Evolutionary conservation across 2,113 vertebrate species (phyloP), one percentile per base, ranked within the genome.

Genomic region (Pungitius pungitius): DNA sequence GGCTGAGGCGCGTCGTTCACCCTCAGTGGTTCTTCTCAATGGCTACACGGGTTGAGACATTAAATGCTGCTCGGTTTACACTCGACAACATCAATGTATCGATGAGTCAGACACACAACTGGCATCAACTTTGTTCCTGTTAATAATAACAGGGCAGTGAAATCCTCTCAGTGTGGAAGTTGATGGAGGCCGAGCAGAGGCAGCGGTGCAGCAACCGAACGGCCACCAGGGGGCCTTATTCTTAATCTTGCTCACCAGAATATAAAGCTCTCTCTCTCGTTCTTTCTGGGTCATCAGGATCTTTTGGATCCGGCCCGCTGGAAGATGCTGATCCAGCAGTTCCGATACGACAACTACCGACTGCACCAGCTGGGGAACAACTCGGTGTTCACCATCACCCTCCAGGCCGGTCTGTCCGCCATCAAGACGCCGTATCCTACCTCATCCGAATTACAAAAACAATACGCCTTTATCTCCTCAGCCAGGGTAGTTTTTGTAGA

Each of bases 381-480:
- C 92, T 99, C 98, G 0, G 97, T 99, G 72, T 99, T 99, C 90
- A 99, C 98, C 35, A 98, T 99, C 87, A 99, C 98, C 35, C 94
- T 99, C 58, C 98, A 99, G 93, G 97, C 97, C 15, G 98, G 98
- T 61, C 96, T 99, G 78, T 99, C 98, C 33, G 98, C 98, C 82
- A 99, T 99, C 81, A 99, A 99, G 95, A 99, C 98, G 68, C 97
- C 98, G 98, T 99, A 99, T 99, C 97, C 95, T 96, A 77, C 65
- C 52, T 55, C n/a, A 15, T 17, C 42, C 20, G 20, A 2, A 2
- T 59, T 26, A 1, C 9, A 0, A 1, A 14, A n/a, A 27, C 1
- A 3, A 17, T n/a, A 26, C 33, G 33, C 22, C 60, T 30, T 49
- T 0, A 24, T 22, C 37, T 60, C 15, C 15, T 30, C 12, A 18